A percentile compares a stretch with the other conserved stretches of the same genome.
Evolutionary conservation across 1,140 invertebrate genomes (phyloP).

Genomic region (Sycobia sp.): DNA sequence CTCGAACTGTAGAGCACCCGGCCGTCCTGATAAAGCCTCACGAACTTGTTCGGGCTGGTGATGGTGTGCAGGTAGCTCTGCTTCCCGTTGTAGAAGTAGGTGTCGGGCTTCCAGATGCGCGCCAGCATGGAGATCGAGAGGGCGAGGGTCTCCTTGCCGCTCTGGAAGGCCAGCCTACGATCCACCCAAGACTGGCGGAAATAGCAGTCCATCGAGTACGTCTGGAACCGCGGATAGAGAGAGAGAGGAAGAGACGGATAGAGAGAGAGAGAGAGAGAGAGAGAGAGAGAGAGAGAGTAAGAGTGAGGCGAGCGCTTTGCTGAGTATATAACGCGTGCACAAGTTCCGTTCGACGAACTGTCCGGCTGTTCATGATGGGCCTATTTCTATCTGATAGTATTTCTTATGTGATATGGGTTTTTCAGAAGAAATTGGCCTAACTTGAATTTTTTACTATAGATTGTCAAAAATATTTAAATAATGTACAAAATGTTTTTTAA

Average conservation of each 20-base stretch:
- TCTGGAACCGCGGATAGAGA: conserved; percentile 59
- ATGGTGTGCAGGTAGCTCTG: conserved; percentile 87
- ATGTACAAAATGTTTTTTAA: too few relatives aligned
- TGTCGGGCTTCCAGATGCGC: conserved; percentile 89
- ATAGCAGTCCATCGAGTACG: conserved; percentile 90
- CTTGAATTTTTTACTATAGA: too few relatives aligned
- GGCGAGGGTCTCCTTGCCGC: conserved; percentile 69
- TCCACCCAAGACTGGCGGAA: conserved; percentile 83
- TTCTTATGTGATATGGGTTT: too few relatives aligned
- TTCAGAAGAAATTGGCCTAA: too few relatives aligned
- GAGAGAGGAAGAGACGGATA: too few relatives aligned
- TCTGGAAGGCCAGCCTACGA: conserved; percentile 71
- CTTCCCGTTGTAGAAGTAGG: conserved; percentile 86
- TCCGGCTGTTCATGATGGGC: too few relatives aligned
- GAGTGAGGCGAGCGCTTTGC: too few relatives aligned
- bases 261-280: background rate
- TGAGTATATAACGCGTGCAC: too few relatives aligned
- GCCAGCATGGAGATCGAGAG: conserved; percentile 78
- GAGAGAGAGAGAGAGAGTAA: too few relatives aligned
- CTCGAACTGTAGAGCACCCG: conserved; percentile 85
- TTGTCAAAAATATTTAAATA: too few relatives aligned
- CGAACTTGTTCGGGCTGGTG: conserved; percentile 88
- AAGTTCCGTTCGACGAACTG: too few relatives aligned
- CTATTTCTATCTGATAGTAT: too few relatives aligned
- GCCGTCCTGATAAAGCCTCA: conserved; percentile 81